Base-by-base conservation (phyloP, 2,797 vertebrate genomes). In the Chloroceryle amazona region DNA sequence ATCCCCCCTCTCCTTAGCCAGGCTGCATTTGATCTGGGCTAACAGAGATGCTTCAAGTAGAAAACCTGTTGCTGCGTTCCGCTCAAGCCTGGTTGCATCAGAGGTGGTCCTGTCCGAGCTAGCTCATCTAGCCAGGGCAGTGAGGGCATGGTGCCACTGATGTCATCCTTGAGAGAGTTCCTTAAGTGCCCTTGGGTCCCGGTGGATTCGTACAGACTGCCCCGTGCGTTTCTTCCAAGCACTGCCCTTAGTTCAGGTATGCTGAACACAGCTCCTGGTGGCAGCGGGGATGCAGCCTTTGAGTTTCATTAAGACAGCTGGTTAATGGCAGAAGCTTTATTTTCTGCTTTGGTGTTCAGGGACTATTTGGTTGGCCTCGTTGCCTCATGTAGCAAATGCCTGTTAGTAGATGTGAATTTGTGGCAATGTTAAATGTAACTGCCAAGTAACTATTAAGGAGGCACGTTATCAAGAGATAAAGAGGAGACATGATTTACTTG, bases 91-190 rank as follows among this genome's bases (percentile, higher is more conserved):
- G 25, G 25, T 6, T 28, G 39, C 15, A 10, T 12, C 25, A 0
- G 16, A 10, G 23, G 65, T 22, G 61, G 74, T n/a, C 9, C 52
- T 35, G 44, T 5, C 37, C 0, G 1, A 13, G 15, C 25, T 18
- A 25, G 29, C 39, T 72, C 17, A 2, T 17, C 15, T 25, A 4
- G 17, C 5, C 35, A 62, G 21, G 22, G 18, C 29, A 3, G 13
- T 6, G 41, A 62, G 21, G 22, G 18, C 29, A 4, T 1, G 1
- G 10, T 13, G 4, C 22, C 58, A 21, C 47, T 2, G 4, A 22
- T 33, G 10, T 26, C 55, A 13, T 7, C 7, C 11, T 3, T 41
- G 33, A 35, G 70, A 68, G 78, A 2, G 3, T 51, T n/a, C 13
- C 84, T 52, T 25, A 35, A 39, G 61, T 13, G 3, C 23, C 35